Percentiles rank a stretch among this genome's conserved stretches.
phyloP scores from a whole-genome alignment of 2,113 vertebrate species.

The Tautogolabrus adspersus region DNA sequence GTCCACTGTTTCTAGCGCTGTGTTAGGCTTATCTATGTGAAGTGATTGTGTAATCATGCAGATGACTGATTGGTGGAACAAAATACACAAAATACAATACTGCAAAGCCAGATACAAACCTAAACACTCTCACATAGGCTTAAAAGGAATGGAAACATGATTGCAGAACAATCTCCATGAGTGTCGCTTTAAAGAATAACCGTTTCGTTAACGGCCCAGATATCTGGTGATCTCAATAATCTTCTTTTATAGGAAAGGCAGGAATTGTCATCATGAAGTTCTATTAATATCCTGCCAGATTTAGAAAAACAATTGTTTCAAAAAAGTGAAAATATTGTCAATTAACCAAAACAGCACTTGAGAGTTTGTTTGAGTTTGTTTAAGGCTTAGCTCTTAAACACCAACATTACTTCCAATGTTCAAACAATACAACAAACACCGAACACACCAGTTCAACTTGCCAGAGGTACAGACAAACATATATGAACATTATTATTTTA shows the following conservation, averaged over 20 bases:
- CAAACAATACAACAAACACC: conserved; percentile 30
- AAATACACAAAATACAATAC: conserved; percentile 15
- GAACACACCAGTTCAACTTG: conserved; percentile 5
- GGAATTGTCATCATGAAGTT: too few relatives aligned
- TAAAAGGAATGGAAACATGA: too few relatives aligned
- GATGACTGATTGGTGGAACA: conserved; percentile 53
- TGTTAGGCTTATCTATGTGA: conserved; percentile 31
- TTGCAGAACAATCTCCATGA: too few relatives aligned
- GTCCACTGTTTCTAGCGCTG: conserved; percentile 53
- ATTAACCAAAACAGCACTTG: not conserved
- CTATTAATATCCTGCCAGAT: too few relatives aligned
- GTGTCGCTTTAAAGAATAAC: too few relatives aligned
- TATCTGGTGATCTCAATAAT: too few relatives aligned
- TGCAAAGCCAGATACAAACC: conserved; percentile 57
- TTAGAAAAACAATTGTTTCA: too few relatives aligned
- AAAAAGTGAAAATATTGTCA: too few relatives aligned
- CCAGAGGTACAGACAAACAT: not conserved
- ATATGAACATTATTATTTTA: conserved; percentile 18
- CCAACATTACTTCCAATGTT: conserved; percentile 19
- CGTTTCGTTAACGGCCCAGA: too few relatives aligned
- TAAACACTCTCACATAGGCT: conserved; percentile 3
- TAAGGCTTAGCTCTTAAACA: conserved; percentile 38
- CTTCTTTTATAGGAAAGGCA: too few relatives aligned
- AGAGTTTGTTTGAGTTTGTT: conserved; percentile 36
- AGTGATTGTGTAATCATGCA: conserved; percentile 70